Evolutionary conservation across 2,113 vertebrate genomes (phyloP).

Genomic region (Odontophorus gujanensis): DNA sequence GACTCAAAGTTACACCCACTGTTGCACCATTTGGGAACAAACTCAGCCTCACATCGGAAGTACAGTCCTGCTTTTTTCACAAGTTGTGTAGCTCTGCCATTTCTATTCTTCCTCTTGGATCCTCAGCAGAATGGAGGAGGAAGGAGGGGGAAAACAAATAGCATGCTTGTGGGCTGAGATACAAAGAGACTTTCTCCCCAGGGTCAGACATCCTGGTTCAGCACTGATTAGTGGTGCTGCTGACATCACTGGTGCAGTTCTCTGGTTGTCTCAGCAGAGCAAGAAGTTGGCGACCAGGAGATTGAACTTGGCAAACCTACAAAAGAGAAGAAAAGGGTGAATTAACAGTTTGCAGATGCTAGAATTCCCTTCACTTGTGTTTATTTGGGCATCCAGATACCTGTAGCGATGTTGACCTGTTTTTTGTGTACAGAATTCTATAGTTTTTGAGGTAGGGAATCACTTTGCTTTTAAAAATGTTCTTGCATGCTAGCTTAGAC

Average conservation of each 20-base stretch:
- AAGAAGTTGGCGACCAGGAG: slow-evolving; percentile 59
- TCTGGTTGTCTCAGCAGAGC: slow-evolving; percentile 30
- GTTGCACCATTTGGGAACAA: background rate
- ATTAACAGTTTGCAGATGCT: slow-evolving; percentile 72
- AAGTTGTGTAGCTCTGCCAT: background rate
- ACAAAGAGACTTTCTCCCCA: slow-evolving; percentile 47
- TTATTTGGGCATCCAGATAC: slow-evolving; percentile 68
- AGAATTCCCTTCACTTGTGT: slow-evolving; percentile 33
- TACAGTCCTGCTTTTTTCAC: background rate
- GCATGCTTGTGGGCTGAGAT: background rate
- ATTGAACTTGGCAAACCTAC: slow-evolving; percentile 63
- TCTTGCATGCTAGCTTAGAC: slow-evolving; percentile 50
- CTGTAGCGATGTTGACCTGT: slow-evolving; percentile 14
- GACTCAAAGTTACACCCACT: background rate
- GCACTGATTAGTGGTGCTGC: slow-evolving; percentile 56
- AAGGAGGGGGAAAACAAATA: fast-evolving
- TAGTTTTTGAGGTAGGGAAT: slow-evolving; percentile 30
- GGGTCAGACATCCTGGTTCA: background rate
- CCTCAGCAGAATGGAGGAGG: background rate
- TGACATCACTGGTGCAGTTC: slow-evolving; percentile 68
- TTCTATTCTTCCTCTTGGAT: background rate
- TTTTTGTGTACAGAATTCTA: slow-evolving; percentile 13
- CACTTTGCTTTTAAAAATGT: slow-evolving; percentile 54
- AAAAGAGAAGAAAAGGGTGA: slow-evolving; percentile 67
- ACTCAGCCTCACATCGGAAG: background rate